These are phyloP conservation scores for Odontocerum albicorne DNA, from an alignment of 2,888 invertebrate genomes.

Conservation along the genomic window DNA sequence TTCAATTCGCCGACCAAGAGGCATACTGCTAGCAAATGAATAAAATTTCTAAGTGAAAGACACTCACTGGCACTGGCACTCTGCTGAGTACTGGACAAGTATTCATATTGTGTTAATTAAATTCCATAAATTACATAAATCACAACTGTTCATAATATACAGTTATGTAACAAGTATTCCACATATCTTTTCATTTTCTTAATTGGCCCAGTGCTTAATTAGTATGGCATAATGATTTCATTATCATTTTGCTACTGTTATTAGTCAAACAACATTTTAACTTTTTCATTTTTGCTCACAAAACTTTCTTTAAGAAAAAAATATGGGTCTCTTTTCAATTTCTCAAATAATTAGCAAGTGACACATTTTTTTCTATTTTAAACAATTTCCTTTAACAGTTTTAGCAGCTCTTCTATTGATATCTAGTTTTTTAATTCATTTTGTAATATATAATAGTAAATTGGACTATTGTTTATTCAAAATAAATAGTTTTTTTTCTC, in stretches of 20 bases:
- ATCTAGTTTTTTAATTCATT: no score
- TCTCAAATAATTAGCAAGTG: not conserved
- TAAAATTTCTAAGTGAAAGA: constrained; percentile 13
- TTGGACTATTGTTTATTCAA: no score
- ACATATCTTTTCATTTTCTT: constrained; percentile 16
- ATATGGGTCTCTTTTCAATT: not conserved
- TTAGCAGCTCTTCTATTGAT: no score
- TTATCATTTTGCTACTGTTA: no score
- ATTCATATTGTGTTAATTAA: constrained; percentile 29
- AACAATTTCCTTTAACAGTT: no score
- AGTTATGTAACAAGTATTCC: constrained; percentile 22
- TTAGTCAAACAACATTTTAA: not conserved
- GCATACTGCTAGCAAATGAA: constrained; percentile 7
- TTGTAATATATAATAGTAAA: no score
- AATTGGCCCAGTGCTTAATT: constrained; percentile 27
- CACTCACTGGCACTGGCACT: constrained; percentile 11
- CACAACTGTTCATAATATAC: constrained; percentile 25
- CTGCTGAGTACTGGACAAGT: constrained; percentile 15
- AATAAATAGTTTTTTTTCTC: no score
- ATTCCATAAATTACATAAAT: constrained; percentile 35
- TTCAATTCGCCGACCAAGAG: not conserved
- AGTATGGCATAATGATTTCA: not conserved
- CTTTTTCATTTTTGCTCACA: not conserved
- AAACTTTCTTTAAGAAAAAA: not conserved
- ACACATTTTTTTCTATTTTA: no score